phyloP scores from a whole-genome alignment of 2,888 invertebrate species.

The Rosalia funebris region DNA sequence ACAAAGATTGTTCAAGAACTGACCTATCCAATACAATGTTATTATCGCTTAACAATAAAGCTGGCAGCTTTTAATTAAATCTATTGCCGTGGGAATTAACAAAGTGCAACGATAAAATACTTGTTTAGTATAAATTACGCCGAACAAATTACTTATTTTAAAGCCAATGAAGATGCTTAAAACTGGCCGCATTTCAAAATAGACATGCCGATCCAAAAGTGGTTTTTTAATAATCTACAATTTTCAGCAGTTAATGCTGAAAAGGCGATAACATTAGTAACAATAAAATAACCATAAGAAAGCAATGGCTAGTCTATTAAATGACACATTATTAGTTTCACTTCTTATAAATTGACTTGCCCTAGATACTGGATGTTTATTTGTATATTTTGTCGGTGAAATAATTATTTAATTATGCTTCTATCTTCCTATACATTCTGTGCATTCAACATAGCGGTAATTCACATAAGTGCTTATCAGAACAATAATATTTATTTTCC shows the following conservation, averaged over 20 bases:
- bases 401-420: too few relatives aligned
- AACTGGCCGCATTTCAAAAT: constrained; percentile 5
- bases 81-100: constrained; percentile 26
- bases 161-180: constrained; percentile 17
- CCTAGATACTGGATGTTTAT: too few relatives aligned
- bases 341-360: too few relatives aligned
- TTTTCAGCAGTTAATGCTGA: constrained; percentile 4
- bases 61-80: constrained; percentile 20
- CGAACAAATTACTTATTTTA: constrained; percentile 20
- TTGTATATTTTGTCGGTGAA: too few relatives aligned
- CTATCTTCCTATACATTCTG: too few relatives aligned
- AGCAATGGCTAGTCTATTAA: constrained; percentile 6
- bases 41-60: constrained; percentile 27
- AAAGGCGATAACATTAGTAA: constrained; percentile 2
- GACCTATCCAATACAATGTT: constrained; percentile 23
- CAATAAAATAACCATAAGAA: constrained; percentile 14
- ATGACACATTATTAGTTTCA: constrained; percentile 2
- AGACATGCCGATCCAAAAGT: constrained; percentile 15
- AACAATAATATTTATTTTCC: too few relatives aligned
- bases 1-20: constrained; percentile 19
- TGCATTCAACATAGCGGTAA: too few relatives aligned
- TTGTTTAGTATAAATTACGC: constrained; percentile 21
- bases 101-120: neutral
- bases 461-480: too few relatives aligned
- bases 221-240: constrained; percentile 15